Evolutionary conservation across 2,888 invertebrate species (phyloP).

Genomic region (Lingula anatina): DNA sequence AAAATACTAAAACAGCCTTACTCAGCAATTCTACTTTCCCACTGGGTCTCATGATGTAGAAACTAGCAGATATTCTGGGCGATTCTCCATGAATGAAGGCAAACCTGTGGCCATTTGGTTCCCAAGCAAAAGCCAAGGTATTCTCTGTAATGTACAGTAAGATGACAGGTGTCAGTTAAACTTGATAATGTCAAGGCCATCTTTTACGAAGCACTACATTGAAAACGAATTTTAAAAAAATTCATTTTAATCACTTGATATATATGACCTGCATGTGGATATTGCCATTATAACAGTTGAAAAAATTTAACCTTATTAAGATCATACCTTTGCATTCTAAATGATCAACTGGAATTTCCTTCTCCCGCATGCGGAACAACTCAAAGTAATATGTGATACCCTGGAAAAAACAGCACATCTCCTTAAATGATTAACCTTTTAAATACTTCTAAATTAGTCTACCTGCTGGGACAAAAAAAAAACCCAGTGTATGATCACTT

Average conservation of each 20-base stretch:
- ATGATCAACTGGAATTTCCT: constrained; percentile 94
- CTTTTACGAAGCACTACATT: too few species aligned
- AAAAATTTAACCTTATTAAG: constrained; percentile 58
- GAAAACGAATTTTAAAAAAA: too few species aligned
- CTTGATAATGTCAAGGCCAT: neutral
- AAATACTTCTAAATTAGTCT: too few species aligned
- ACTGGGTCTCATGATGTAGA: constrained; percentile 86
- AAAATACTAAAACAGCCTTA: constrained; percentile 62
- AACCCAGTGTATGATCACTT: too few species aligned
- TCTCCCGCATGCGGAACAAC: constrained; percentile 97
- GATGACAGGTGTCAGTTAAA: neutral
- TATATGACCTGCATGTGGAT: too few species aligned
- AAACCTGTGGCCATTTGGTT: constrained; percentile 93
- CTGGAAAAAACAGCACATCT: constrained; percentile 28
- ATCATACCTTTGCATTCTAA: constrained; percentile 84
- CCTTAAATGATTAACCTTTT: too few species aligned
- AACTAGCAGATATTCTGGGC: constrained; percentile 76
- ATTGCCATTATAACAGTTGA: too few species aligned
- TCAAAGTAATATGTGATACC: constrained; percentile 98
- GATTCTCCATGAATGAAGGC: constrained; percentile 91
- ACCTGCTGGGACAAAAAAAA: too few species aligned
- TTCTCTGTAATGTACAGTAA: constrained; percentile 44
- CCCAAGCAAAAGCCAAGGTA: constrained; percentile 88
- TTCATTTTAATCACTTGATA: too few species aligned
- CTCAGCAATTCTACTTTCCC: constrained; percentile 83